These are phyloP conservation scores for Tetragonula carbonaria DNA, from an alignment of 2,888 invertebrate genomes.

Conservation along the genomic window DNA sequence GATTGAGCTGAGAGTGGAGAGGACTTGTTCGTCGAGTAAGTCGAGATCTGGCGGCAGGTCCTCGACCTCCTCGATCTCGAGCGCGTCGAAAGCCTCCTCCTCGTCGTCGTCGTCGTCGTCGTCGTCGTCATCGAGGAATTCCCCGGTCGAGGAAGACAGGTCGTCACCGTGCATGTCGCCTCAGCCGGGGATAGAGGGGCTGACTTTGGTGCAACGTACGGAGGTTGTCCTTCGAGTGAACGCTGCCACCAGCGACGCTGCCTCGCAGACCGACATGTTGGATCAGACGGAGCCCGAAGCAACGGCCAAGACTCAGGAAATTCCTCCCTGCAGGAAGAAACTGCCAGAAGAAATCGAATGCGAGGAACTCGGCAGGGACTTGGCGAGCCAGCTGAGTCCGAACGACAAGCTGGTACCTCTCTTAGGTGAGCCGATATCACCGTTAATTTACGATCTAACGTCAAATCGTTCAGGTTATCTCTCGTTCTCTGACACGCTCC, in stretches of 20 bases:
- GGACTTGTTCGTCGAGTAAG: constrained; percentile 56
- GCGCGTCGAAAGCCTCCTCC: constrained; percentile 68
- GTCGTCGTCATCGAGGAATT: constrained; percentile 58
- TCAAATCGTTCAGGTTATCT: not conserved
- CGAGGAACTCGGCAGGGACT: constrained; percentile 88
- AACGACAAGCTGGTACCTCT: constrained; percentile 89
- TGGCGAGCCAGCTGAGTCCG: constrained; percentile 87
- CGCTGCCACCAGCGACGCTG: constrained; percentile 87
- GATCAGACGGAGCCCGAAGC: constrained; percentile 75
- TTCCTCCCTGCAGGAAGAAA: constrained; percentile 86
- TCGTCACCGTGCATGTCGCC: constrained; percentile 79
- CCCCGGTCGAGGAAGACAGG: constrained; percentile 72
- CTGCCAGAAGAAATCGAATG: constrained; percentile 92
- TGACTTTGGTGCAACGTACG: constrained; percentile 87
- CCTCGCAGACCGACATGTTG: constrained; percentile 85
- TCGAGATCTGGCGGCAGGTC: constrained; percentile 68
- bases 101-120: constrained; percentile 73
- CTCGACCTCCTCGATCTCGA: constrained; percentile 70
- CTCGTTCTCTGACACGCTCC: not conserved
- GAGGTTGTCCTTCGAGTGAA: constrained; percentile 88
- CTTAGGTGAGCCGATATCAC: constrained; percentile 80
- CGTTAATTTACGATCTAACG: not conserved
- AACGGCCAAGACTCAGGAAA: constrained; percentile 62
- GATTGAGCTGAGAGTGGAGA: constrained; percentile 64
- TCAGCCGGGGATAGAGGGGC: constrained; percentile 83